These are phyloP conservation scores for Podarcis raffonei DNA, from an alignment of 2,113 vertebrate genomes.

Conservation along the genomic window DNA sequence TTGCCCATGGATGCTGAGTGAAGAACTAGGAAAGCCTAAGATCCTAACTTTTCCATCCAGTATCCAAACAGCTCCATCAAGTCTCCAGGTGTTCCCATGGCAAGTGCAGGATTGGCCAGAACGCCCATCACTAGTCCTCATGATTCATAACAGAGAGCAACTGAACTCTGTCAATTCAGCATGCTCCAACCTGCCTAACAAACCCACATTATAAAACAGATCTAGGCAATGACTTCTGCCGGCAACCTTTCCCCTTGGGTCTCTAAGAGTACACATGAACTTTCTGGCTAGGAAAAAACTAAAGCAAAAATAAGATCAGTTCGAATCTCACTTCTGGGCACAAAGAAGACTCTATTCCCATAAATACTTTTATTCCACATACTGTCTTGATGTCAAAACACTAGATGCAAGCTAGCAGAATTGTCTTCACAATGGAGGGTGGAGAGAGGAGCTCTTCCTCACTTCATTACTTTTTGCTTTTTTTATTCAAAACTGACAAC, in stretches of 20 bases:
- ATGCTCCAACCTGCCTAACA: neutral
- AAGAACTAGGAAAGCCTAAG: neutral
- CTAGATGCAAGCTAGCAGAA: neutral
- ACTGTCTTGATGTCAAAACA: too few species aligned
- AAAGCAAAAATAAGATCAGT: neutral
- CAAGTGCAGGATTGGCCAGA: neutral
- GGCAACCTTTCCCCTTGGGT: neutral
- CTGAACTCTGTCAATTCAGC: neutral
- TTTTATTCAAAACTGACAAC: neutral
- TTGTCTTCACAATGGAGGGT: neutral
- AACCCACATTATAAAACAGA: neutral
- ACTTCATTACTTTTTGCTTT: neutral
- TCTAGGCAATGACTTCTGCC: neutral
- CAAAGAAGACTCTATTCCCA: neutral
- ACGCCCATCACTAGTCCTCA: too few species aligned
- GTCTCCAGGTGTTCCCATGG: too few species aligned
- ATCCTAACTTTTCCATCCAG: neutral
- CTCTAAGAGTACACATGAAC: neutral
- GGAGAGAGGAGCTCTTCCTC: neutral
- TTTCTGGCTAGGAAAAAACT: neutral
- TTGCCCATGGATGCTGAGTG: neutral
- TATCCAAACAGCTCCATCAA: neutral
- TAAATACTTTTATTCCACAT: neutral
- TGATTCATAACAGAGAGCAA: neutral
- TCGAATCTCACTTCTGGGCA: neutral